A percentile compares a stretch with the other conserved stretches of the same genome.
These are phyloP conservation scores for Glaucidium brasilianum DNA, from an alignment of 2,113 vertebrate species.

Conservation along the genomic window DNA sequence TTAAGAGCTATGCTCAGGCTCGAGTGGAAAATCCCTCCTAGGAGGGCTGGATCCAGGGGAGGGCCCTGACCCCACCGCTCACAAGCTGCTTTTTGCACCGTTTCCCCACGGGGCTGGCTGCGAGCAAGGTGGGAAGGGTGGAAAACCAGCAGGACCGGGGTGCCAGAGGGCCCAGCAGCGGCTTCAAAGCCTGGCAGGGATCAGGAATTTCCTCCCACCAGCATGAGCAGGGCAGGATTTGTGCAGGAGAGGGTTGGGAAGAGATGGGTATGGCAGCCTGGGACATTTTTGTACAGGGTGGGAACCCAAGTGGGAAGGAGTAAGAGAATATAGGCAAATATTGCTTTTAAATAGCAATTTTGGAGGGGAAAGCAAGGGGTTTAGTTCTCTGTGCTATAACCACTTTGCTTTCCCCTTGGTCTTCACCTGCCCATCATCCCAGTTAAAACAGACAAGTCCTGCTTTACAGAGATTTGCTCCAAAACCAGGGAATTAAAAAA, in stretches of 20 bases:
- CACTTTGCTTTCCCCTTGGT: background rate
- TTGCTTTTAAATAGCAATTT: background rate
- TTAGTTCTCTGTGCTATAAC: background rate
- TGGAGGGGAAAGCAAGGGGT: background rate
- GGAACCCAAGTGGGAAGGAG: background rate
- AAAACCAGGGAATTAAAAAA: background rate
- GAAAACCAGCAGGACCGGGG: background rate
- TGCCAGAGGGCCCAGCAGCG: background rate
- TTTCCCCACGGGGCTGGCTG: rapidly evolving
- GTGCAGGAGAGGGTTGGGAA: background rate
- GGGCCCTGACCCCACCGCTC: rapidly evolving
- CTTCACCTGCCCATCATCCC: background rate
- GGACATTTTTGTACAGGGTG: background rate
- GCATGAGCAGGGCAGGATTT: background rate
- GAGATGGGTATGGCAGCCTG: rapidly evolving
- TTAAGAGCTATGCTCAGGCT: background rate
- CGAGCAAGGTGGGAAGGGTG: rapidly evolving
- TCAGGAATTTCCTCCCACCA: background rate
- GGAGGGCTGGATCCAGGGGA: background rate
- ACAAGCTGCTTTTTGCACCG: background rate
- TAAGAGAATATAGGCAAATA: background rate
- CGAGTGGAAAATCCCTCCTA: background rate
- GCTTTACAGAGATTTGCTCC: background rate
- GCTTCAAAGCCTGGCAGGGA: background rate
- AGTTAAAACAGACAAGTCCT: rapidly evolving